phyloP scores from a whole-genome alignment of 2,113 vertebrate species.

The Odontophorus gujanensis region DNA sequence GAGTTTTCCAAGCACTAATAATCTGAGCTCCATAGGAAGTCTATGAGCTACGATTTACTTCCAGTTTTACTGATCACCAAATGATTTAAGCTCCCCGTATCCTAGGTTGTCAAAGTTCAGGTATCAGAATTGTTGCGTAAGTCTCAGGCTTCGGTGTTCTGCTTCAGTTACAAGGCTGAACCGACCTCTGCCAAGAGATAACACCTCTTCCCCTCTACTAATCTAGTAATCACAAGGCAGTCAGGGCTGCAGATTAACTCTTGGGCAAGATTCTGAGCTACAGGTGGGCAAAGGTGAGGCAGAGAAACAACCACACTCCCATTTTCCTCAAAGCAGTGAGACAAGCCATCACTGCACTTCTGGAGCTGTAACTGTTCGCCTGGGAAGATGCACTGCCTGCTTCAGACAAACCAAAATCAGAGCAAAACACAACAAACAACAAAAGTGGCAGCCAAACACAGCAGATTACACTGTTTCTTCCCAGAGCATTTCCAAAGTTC shows the following conservation, averaged over 20 bases:
- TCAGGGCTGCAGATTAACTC: slow-evolving; percentile 8
- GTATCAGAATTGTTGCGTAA: neutral
- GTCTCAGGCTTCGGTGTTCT: neutral
- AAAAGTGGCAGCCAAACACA: neutral
- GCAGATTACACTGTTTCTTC: neutral
- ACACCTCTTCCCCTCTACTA: neutral
- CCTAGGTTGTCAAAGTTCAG: slow-evolving; percentile 26
- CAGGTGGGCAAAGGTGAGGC: neutral
- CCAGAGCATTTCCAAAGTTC: neutral
- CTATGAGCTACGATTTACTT: neutral
- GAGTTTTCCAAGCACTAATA: neutral
- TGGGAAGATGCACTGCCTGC: neutral
- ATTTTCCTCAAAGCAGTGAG: neutral
- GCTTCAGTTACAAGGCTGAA: neutral
- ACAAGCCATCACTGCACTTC: neutral
- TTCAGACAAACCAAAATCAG: neutral
- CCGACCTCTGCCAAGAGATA: neutral
- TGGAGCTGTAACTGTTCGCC: neutral
- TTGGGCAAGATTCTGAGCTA: neutral
- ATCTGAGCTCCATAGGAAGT: neutral
- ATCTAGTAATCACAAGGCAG: neutral
- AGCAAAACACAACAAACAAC: neutral
- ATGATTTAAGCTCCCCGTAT: neutral
- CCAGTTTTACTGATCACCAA: neutral
- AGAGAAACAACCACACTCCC: neutral